These are phyloP conservation scores for Pseudorasbora parva DNA, from an alignment of 2,113 vertebrate species.

Conservation along the genomic window DNA sequence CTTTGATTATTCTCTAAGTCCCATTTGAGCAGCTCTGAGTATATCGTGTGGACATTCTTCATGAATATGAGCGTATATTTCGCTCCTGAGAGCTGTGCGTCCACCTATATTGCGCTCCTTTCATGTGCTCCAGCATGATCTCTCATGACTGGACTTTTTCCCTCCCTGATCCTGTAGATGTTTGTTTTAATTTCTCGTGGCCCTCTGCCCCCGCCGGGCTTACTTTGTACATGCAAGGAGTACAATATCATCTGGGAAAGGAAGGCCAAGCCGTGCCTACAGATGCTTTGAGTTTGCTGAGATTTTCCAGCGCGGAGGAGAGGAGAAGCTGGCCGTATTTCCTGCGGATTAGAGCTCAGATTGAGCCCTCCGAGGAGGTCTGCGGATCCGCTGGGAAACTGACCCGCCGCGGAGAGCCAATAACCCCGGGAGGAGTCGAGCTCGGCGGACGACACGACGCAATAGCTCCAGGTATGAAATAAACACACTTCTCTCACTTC, in stretches of 20 bases:
- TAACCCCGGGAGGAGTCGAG: not conserved
- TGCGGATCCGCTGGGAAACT: slow-evolving; percentile 76
- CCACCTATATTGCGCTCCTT: slow-evolving; percentile 61
- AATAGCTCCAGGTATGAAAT: not conserved
- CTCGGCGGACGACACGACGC: not conserved
- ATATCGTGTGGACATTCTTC: not conserved
- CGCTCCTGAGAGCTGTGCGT: slow-evolving; percentile 44
- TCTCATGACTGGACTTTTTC: slow-evolving; percentile 69
- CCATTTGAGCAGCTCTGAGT: not conserved
- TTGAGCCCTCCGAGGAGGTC: slow-evolving; percentile 76
- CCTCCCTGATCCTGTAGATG: slow-evolving; percentile 73
- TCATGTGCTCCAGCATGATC: slow-evolving; percentile 65
- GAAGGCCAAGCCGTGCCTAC: slow-evolving; percentile 57
- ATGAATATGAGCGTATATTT: not conserved
- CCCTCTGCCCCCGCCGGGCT: slow-evolving; percentile 48
- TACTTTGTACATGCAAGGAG: slow-evolving; percentile 75
- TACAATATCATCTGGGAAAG: slow-evolving; percentile 76
- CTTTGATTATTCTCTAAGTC: not conserved
- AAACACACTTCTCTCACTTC: not conserved
- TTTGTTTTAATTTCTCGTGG: slow-evolving; percentile 79
- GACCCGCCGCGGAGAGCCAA: slow-evolving; percentile 74
- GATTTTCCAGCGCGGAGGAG: slow-evolving; percentile 67
- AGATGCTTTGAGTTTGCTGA: slow-evolving; percentile 80
- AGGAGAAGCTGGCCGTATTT: slow-evolving; percentile 75
- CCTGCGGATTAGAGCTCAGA: slow-evolving; percentile 78